Conservation (phyloP, 1,140 invertebrate genomes). For the Helicorthomorpha holstii region DNA sequence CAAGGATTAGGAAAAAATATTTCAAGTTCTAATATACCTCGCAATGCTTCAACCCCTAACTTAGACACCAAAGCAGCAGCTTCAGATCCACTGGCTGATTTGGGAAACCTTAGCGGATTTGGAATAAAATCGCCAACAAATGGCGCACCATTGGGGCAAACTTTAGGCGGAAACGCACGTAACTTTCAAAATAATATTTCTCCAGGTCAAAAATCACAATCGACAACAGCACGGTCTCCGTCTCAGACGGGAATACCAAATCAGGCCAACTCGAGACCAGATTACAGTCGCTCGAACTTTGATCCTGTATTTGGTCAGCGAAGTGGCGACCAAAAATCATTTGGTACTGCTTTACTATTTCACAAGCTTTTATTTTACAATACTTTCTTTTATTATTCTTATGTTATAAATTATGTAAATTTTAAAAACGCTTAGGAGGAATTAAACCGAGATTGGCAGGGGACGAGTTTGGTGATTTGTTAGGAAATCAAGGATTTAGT, state of each 20-base stretch:
- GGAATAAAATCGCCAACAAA: no score
- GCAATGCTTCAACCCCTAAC: slow-evolving; percentile 40
- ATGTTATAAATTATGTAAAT: background rate
- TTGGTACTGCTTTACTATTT: slow-evolving; percentile 15
- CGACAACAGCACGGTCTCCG: slow-evolving; percentile 21
- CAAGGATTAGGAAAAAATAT: background rate
- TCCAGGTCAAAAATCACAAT: background rate
- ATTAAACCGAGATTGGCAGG: slow-evolving; percentile 29
- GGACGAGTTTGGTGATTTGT: slow-evolving; percentile 75
- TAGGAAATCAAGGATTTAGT: slow-evolving; percentile 73
- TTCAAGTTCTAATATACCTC: slow-evolving; percentile 22
- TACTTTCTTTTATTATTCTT: background rate
- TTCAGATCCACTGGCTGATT: slow-evolving; percentile 35
- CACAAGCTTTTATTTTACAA: background rate
- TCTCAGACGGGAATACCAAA: slow-evolving; percentile 13
- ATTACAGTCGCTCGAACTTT: slow-evolving; percentile 48
- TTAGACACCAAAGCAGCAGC: slow-evolving; percentile 26
- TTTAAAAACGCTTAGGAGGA: slow-evolving; percentile 12
- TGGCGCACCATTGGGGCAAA: background rate
- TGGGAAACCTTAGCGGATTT: no score
- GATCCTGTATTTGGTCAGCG: slow-evolving; percentile 31
- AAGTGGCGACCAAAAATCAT: slow-evolving; percentile 20
- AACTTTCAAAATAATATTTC: background rate
- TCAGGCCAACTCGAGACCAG: slow-evolving; percentile 20
- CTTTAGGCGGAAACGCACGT: background rate